phyloP scores from a whole-genome alignment of 2,113 vertebrate genomes.

The Cryptotis parvus region DNA sequence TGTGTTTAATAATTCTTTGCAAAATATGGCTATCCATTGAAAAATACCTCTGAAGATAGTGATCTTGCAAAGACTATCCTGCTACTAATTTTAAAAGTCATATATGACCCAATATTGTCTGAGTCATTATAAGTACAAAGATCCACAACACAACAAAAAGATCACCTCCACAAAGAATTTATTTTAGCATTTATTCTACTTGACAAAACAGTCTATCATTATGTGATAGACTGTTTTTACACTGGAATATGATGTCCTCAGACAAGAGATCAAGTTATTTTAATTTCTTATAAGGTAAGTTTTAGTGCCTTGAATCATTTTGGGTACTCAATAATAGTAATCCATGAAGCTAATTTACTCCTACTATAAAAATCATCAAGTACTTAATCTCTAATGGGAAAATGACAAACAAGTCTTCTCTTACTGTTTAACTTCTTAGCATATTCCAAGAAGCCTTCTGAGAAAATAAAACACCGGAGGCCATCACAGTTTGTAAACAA shows the following conservation, averaged over 20 bases:
- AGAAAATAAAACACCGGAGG: background rate
- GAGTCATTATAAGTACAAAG: background rate
- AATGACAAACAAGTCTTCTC: background rate
- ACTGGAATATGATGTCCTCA: background rate
- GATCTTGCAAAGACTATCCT: background rate
- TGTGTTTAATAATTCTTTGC: background rate
- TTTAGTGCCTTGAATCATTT: background rate
- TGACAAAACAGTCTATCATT: slow-evolving; percentile 1
- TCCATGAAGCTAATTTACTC: background rate
- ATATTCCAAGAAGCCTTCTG: background rate
- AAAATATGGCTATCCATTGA: background rate
- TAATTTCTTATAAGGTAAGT: background rate
- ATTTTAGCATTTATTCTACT: background rate
- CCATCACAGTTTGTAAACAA: background rate
- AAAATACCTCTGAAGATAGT: too few relatives aligned
- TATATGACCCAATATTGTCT: background rate
- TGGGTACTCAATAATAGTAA: background rate
- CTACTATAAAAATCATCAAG: slow-evolving; percentile 25
- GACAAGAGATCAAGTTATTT: background rate
- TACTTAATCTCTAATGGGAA: background rate
- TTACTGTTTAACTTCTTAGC: background rate
- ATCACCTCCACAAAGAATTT: too few relatives aligned
- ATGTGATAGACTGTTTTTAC: background rate
- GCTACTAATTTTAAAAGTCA: background rate
- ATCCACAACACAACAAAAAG: too few relatives aligned